Evolutionary conservation across 2,113 vertebrate species (phyloP), one percentile per base, ranked within the genome.

Genomic region (Oostethus manadensis): DNA sequence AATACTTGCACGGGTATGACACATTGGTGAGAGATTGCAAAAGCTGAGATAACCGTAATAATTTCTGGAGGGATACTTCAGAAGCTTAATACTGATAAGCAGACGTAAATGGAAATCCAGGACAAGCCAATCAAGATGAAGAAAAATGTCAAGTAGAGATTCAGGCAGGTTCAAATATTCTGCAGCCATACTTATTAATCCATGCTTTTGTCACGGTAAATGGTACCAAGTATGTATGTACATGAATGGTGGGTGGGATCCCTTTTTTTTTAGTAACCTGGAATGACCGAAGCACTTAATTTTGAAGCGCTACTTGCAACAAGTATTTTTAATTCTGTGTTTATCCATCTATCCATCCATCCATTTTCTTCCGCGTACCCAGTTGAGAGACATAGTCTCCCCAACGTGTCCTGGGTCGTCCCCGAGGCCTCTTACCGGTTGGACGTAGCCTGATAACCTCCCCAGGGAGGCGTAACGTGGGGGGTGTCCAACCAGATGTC

Each of bases 1-100:
- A 66, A 69, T 66, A 42, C 38, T 60, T 2, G 20, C 50, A 16
- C 73, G 26, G 16, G 16, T 38, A 29, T 16, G 50, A 60, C 47
- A 58, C 44, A 20, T 8, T 46, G 29, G 67, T 76, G 40, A 58
- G 59, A 63, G 45, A 76, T 70, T 58, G 66, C 57, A 60, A 38
- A 56, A 26, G 51, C 45, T 15, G 60, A 61, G 68, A 74, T 69
- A 69, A 72, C 60, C 56, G 46, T 57, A 74, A 63, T 77, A 4
- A 58, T 66, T 60, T 61, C 48, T 60, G 22, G 29, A 42, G 58
- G 33, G 40, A 58, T 53, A 60, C 10, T 50, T 44, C 15, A 57
- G 40, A 59, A 43, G 48, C 23, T 46, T 8, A 56, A 45, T 10
- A 33, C 47, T 50, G 55, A 72, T 64, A 74, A 56, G 51, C 33